phyloP scores from a whole-genome alignment of 2,888 invertebrate species.

The Drosophila ochracea region DNA sequence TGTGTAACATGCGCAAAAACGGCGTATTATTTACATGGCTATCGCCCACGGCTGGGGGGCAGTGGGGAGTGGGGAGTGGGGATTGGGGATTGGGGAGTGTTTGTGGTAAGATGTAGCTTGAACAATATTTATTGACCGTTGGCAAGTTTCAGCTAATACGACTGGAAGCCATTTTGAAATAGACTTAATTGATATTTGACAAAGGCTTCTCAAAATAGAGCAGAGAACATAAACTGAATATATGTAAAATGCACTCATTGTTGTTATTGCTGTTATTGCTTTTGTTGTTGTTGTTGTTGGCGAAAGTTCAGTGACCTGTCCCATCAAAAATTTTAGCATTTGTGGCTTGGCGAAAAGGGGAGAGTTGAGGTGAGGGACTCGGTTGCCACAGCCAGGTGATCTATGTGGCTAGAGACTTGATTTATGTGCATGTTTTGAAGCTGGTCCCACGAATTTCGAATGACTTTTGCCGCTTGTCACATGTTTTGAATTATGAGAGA shows the following conservation, averaged over 20 bases:
- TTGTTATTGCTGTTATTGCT: background rate
- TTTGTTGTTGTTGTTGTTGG: slow-evolving; percentile 1
- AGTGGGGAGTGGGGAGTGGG: accelerated
- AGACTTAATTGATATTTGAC: slow-evolving; percentile 48
- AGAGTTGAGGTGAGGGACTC: background rate
- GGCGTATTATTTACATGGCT: slow-evolving; percentile 53
- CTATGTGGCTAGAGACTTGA: slow-evolving; percentile 58
- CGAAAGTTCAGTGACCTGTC: slow-evolving; percentile 38
- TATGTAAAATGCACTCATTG: slow-evolving; percentile 9
- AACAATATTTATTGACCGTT: slow-evolving; percentile 38
- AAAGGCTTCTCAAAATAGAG: slow-evolving; percentile 34
- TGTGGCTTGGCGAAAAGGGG: background rate
- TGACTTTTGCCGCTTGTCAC: slow-evolving; percentile 56
- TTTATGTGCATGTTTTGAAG: slow-evolving; percentile 65
- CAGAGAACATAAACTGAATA: slow-evolving; percentile 18
- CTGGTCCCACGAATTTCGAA: slow-evolving; percentile 51
- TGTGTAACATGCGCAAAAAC: slow-evolving; percentile 54
- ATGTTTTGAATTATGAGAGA: slow-evolving; percentile 52
- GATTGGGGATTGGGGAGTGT: background rate
- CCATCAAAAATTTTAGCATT: slow-evolving; percentile 6
- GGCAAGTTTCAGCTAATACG: slow-evolving; percentile 27
- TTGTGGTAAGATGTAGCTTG: slow-evolving; percentile 12
- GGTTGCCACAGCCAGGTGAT: slow-evolving; percentile 44
- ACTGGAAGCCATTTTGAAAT: slow-evolving; percentile 25
- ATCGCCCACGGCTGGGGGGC: slow-evolving; percentile 11